Conservation (phyloP, 2,888 invertebrate species). For the Amblyjoppa fuscipennis region DNA sequence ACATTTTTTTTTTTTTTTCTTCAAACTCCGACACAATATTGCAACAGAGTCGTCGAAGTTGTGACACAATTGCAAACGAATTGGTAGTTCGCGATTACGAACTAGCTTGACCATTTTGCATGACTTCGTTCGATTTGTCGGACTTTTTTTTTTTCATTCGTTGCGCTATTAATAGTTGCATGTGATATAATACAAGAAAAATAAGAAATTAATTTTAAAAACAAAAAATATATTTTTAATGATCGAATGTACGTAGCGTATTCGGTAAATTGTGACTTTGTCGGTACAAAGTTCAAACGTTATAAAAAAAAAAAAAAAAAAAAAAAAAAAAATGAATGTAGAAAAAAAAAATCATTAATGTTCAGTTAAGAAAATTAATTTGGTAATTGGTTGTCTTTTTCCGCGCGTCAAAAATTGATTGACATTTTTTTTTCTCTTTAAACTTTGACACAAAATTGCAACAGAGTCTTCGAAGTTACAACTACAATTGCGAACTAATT, state of each 20-base stretch:
- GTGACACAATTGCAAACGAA: background rate
- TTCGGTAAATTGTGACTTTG: too few relatives aligned
- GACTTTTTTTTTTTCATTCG: background rate
- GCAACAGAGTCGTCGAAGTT: background rate
- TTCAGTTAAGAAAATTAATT: background rate
- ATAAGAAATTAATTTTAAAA: too few relatives aligned
- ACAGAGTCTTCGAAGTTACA: background rate
- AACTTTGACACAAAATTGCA: background rate
- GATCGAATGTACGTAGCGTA: too few relatives aligned
- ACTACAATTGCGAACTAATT: background rate
- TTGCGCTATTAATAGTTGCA: background rate
- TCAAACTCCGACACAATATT: background rate
- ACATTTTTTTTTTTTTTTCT: background rate
- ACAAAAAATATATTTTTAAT: too few relatives aligned
- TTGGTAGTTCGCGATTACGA: background rate
- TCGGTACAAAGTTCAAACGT: too few relatives aligned
- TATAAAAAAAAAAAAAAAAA: slow-evolving; percentile 3
- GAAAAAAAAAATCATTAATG: background rate
- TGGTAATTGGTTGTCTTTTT: background rate
- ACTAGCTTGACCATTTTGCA: slow-evolving; percentile 13
- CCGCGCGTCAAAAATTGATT: background rate
- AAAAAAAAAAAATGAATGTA: background rate
- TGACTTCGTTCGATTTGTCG: slow-evolving; percentile 9
- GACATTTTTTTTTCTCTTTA: background rate
- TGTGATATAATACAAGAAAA: background rate